These are phyloP conservation scores for Recurvirostra avosetta DNA, from an alignment of 2,113 vertebrate species.

Conservation along the genomic window DNA sequence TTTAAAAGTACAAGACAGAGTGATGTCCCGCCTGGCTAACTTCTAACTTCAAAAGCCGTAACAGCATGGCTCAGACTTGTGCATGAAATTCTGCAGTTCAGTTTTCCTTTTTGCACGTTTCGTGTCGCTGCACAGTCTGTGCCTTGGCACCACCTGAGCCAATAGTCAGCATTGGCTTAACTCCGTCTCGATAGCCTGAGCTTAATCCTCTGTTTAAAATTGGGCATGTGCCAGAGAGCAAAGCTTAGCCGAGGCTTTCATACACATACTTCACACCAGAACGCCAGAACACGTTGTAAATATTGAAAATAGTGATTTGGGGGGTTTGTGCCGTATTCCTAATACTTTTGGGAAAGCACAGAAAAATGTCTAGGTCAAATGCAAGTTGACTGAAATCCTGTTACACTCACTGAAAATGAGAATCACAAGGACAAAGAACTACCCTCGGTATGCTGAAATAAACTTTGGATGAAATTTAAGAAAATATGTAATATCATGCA, in stretches of 20 bases:
- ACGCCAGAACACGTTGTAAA: background rate
- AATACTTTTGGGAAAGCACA: background rate
- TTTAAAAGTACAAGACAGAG: background rate
- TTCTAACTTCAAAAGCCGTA: background rate
- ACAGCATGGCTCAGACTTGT: background rate
- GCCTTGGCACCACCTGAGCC: background rate
- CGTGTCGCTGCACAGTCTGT: accelerated
- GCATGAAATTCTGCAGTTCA: background rate
- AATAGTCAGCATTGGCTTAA: background rate
- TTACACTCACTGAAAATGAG: background rate
- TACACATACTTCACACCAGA: background rate
- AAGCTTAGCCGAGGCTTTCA: background rate
- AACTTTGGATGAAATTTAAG: background rate
- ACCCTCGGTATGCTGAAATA: background rate
- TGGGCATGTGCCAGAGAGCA: background rate
- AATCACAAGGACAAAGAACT: background rate
- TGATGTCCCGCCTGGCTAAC: background rate
- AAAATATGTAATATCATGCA: background rate
- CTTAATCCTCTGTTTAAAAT: background rate
- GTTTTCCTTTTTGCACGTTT: background rate
- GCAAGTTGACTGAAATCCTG: background rate
- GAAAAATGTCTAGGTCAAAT: background rate
- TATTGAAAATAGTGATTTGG: background rate
- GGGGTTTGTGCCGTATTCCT: background rate
- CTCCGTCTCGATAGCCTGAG: background rate